Evolutionary conservation across 2,888 invertebrate species (phyloP).

Genomic region (Agrochola lota): DNA sequence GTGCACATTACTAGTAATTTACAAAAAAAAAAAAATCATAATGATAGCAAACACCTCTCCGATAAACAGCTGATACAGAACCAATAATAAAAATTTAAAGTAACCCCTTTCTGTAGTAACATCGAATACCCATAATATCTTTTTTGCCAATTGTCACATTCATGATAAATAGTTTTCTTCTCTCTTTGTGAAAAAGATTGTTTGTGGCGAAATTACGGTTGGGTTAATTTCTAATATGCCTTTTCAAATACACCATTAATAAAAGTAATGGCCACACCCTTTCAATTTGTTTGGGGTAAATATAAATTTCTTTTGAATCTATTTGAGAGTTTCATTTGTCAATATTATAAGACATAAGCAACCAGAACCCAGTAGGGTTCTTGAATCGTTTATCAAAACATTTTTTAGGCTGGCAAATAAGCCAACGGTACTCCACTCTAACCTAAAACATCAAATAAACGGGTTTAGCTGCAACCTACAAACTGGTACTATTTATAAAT

Average conservation of each 20-base stretch:
- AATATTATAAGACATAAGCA: slow-evolving; percentile 16
- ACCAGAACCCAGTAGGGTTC: too few relatives aligned
- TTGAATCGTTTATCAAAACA: background rate
- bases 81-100: slow-evolving; percentile 21
- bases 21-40: background rate
- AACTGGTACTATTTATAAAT: background rate
- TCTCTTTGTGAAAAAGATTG: slow-evolving; percentile 73
- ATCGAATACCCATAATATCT: slow-evolving; percentile 60
- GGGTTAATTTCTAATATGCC: slow-evolving; percentile 73
- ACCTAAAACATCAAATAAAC: background rate
- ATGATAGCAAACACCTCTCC: background rate
- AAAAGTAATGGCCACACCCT: slow-evolving; percentile 78
- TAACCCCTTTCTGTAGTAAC: slow-evolving; percentile 63
- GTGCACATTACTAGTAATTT: background rate
- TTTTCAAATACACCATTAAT: slow-evolving; percentile 69
- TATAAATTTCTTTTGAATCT: slow-evolving; percentile 46
- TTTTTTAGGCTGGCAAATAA: background rate
- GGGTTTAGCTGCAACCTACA: background rate
- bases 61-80: slow-evolving; percentile 31
- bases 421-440: background rate
- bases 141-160: slow-evolving; percentile 72
- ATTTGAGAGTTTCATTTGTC: slow-evolving; percentile 39
- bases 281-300: slow-evolving; percentile 70
- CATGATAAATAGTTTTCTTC: slow-evolving; percentile 81
- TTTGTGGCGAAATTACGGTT: slow-evolving; percentile 83